Base-by-base conservation (phyloP, 2,797 vertebrate genomes). In the Lithobates pipiens region DNA sequence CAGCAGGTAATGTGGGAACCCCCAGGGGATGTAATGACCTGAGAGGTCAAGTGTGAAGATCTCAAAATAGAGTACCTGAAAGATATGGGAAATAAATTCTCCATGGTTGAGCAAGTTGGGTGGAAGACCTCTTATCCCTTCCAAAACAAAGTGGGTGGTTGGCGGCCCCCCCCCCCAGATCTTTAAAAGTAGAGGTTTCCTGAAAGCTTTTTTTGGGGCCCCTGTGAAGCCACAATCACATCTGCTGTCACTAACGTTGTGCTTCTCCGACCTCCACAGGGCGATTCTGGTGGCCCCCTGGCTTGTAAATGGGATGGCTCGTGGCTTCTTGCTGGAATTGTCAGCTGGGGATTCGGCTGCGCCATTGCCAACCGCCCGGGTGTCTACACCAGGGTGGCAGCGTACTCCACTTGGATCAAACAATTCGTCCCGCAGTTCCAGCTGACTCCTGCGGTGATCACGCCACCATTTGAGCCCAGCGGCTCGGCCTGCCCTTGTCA, bases 331-430 rank as follows among this genome's bases (percentile, higher is more conserved):
- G 94, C 94, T 1, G 98, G 98, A 65, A 96, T 99, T 34, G 97
- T 99, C 88, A 99, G 98, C 93, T 99, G 97, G 97, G 98, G 98
- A 77, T 94, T 96, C 0, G 97, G 97, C 89, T 99, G 98, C 39
- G 98, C 97, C 91, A 95, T 97, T 93, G 96, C 97, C 10, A 95
- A 96, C 88, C 95, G 98, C 73, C 98, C 98, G 0, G 98, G 98
- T 32, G 98, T 99, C 91, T 99, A 99, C 92, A 98, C 97, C 88
- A 95, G 94, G 91, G 98, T 99, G 91, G 96, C 93, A 93, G 97
- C 96, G 92, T 98, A 99, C 94, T 96, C 96, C 88, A 88, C 95
- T 1, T 99, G 98, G 98, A 23, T 65, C n/a, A 1, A 65, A 25
- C 61, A 65, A 25, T 23, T 25, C 23, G 23, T 65, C 21, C 61